phyloP scores from a whole-genome alignment of 2,888 invertebrate species.

The Pseudococcus jackbeardsleyi region DNA sequence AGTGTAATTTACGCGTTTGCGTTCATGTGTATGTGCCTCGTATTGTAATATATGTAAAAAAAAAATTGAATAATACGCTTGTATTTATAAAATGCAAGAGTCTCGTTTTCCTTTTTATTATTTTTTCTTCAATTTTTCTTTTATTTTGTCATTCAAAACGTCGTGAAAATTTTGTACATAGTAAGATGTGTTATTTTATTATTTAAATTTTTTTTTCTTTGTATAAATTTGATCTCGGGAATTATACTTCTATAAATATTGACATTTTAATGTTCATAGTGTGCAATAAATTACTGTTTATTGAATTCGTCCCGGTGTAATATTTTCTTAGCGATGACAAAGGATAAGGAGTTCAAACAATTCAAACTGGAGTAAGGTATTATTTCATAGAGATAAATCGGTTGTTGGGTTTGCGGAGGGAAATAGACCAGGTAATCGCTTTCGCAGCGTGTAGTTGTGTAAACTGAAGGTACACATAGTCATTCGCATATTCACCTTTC shows the following conservation, averaged over 20 bases:
- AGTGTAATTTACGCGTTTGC: background rate
- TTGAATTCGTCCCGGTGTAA: background rate
- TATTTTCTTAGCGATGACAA: background rate
- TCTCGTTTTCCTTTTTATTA: background rate
- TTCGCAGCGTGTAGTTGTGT: background rate
- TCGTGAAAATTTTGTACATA: background rate
- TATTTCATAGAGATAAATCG: background rate
- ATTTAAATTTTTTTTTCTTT: constrained; percentile 24
- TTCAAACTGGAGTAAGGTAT: no score
- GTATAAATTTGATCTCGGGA: constrained; percentile 63
- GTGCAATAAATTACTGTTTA: constrained; percentile 64
- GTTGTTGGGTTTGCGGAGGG: background rate
- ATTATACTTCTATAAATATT: constrained; percentile 46
- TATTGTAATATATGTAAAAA: constrained; percentile 31
- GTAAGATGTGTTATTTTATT: constrained; percentile 24
- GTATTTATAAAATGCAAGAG: constrained; percentile 2
- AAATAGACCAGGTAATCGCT: background rate
- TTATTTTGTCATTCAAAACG: background rate
- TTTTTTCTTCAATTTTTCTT: background rate
- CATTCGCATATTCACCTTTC: constrained; percentile 8
- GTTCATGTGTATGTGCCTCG: background rate
- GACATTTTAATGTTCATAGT: constrained; percentile 60
- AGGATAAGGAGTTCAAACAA: no score
- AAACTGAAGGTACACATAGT: background rate
- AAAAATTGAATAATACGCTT: background rate